Evolutionary conservation across 2,888 invertebrate species (phyloP), one percentile per base, ranked within the genome.

Genomic region (Alloscopus bannaensis): DNA sequence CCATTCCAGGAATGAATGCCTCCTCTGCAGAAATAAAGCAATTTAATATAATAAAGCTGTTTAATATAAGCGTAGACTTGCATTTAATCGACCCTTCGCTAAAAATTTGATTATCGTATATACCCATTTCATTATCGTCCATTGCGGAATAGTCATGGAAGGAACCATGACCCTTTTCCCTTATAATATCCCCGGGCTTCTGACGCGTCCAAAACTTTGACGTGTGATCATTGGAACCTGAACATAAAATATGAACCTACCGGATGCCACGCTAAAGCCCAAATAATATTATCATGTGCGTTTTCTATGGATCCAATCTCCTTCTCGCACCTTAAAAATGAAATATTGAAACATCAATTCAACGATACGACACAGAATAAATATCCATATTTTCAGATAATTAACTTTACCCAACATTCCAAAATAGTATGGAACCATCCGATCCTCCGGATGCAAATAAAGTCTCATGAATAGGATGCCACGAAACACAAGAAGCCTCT

Each of bases 191-290:
- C 22, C 99, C 99, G 0, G 99, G 99, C 60, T 99, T 92, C 89
- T 99, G 99, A 82, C 99, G 91, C 1, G 99, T 98, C 99, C 99
- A 99, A 90, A 99, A 99, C 90, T 99, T 99, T 26, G 94, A 95
- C 28, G 98, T 97, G 87, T 99, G 99, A 89, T 99, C 99, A 89
- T 99, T 99, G n/a, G 99, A 99, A 0, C 99, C 99, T 2, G 99
- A 98, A 87, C 98, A 98, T 36, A 99, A 90, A 86, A 99, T 99
- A 87, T 99, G 99, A 0, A n/a, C 99, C 99, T 20, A 99, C 90
- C 0, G 99, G 99, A 91, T 99, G 99, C 99, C 99, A 99, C 31
- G 98, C 97, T 87, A 99, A 91, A 16, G 97, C 96, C 99, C 99
- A 99, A 2, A 99, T 98, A 87, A 98, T 98, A 87, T 97, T 97